phyloP scores from a whole-genome alignment of 2,888 invertebrate genomes.

The Agrilus mali region DNA sequence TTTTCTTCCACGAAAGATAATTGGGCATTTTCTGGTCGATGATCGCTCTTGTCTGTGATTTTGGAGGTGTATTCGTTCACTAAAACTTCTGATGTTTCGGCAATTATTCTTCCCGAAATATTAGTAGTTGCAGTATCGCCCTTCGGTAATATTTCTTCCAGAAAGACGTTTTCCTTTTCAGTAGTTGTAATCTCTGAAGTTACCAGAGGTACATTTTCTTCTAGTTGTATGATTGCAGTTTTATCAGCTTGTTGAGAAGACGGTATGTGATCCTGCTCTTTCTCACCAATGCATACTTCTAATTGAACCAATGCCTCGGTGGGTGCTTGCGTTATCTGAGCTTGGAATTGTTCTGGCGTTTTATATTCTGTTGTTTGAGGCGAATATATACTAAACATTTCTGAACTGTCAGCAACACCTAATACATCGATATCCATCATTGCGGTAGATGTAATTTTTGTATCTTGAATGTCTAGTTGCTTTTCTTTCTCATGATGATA shows the following conservation, averaged over 20 bases:
- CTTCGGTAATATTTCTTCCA: slow-evolving; percentile 24
- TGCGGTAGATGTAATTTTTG: slow-evolving; percentile 4
- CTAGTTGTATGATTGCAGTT: slow-evolving; percentile 33
- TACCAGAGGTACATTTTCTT: slow-evolving; percentile 33
- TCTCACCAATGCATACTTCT: slow-evolving; percentile 35
- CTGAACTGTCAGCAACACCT: too few species aligned
- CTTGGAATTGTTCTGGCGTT: slow-evolving; percentile 8
- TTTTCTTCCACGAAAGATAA: slow-evolving; percentile 19
- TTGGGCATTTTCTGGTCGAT: slow-evolving; percentile 4
- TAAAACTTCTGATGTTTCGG: slow-evolving; percentile 26
- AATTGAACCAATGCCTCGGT: slow-evolving; percentile 25
- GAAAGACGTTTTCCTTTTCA: slow-evolving; percentile 35
- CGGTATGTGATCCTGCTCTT: slow-evolving; percentile 35
- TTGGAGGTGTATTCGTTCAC: not conserved
- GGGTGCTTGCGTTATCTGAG: slow-evolving; percentile 24
- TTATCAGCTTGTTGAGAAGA: too few species aligned
- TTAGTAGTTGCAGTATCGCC: slow-evolving; percentile 22
- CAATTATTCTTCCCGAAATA: slow-evolving; percentile 34
- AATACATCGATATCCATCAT: too few species aligned
- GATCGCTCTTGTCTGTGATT: not conserved
- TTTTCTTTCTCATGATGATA: slow-evolving; percentile 28
- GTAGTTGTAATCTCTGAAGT: slow-evolving; percentile 38
- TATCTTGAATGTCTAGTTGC: slow-evolving; percentile 16
- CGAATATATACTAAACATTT: too few species aligned
- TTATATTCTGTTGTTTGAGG: too few species aligned